Base-by-base conservation (phyloP, 1,140 invertebrate genomes). In the Trichonephila clavipes region DNA sequence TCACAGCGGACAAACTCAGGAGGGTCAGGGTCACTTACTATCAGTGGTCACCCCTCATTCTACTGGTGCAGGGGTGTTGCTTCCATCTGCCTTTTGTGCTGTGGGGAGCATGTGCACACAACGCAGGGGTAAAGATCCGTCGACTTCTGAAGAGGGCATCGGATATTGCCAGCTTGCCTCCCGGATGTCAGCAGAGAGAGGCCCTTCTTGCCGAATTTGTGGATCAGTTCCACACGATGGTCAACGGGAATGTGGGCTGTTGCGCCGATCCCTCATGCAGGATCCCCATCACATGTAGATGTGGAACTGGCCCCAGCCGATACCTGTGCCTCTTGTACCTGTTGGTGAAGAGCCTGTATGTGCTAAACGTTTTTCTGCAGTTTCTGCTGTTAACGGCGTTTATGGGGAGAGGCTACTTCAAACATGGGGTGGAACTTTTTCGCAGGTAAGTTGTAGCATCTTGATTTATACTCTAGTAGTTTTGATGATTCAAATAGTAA, bases 1-100 rank as follows among this genome's bases (percentile, higher is more conserved):
- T 95, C 14, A 94, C 93, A 40, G 94, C 95, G 66, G 95, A 95
- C 59, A 94, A 95, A 51, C 94, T 95, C 66, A 91, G 93, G 51
- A 95, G 94, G 91, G 95, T 96, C 10, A 95, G 95, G 83, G 95
- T 96, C 24, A 95, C 95, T 90, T 97, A 97, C 94, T 97, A 97
- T 94, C 96, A 97, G 94, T 97, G 96, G 96, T 96, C 96, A 10
- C 96, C 96, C 8, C 96, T 97, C 58, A 96, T 97, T 93, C 94
- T 97, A 19, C 94, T 96, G 44, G 95, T 96, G 5, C 96, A 97
- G 95, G 96, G 96, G 7, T 95, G 96, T 51, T 95, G 96, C 87
- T 97, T 97, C 95, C 96, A 97, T 94, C 90, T 96, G 89, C 96
- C 96, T 1, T 96, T 96, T 93, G 96, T 97, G 21, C 95, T 97